A percentile compares a stretch with the other conserved stretches of the same genome.
These are phyloP conservation scores for Bursaphelenchus okinawaensis DNA, from an alignment of 2,888 invertebrate genomes.

Conservation along the genomic window DNA sequence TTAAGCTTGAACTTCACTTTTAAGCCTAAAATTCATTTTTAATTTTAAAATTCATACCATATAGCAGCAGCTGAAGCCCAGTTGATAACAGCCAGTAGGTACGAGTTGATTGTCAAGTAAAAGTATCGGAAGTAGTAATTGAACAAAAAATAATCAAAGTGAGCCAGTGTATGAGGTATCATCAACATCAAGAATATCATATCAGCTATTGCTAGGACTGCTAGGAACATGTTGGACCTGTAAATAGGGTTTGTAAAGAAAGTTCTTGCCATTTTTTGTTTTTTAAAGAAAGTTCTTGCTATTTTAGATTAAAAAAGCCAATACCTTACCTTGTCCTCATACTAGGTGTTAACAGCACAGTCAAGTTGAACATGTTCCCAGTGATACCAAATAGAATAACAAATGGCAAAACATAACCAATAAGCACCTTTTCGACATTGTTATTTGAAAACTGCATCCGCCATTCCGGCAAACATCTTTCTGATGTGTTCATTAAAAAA, in stretches of 20 bases:
- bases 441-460: conserved; percentile 38
- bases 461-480: conserved; percentile 36
- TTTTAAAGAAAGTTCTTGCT: too few relatives aligned
- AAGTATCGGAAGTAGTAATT: conserved; percentile 44
- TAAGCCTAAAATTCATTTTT: background rate
- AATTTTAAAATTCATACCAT: conserved; percentile 33
- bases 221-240: conserved; percentile 49
- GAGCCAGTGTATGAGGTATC: conserved; percentile 46
- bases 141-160: conserved; percentile 41
- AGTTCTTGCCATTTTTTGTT: background rate
- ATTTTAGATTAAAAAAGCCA: too few relatives aligned
- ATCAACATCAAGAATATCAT: conserved; percentile 49
- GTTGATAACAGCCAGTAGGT: conserved; percentile 42
- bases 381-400: conserved; percentile 47
- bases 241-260: conserved; percentile 1
- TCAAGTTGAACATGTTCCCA: conserved; percentile 49
- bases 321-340: conserved; percentile 39
- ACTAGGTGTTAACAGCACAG: conserved; percentile 43
- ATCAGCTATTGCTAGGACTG: conserved; percentile 47
- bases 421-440: conserved; percentile 35
- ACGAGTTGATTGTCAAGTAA: conserved; percentile 41
- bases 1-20: too few relatives aligned
- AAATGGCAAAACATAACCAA: conserved; percentile 41
- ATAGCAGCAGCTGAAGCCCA: conserved; percentile 53
- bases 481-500: background rate